Evolutionary conservation across 2,888 invertebrate species (phyloP).

Genomic region (Ganaspis brasiliensis): DNA sequence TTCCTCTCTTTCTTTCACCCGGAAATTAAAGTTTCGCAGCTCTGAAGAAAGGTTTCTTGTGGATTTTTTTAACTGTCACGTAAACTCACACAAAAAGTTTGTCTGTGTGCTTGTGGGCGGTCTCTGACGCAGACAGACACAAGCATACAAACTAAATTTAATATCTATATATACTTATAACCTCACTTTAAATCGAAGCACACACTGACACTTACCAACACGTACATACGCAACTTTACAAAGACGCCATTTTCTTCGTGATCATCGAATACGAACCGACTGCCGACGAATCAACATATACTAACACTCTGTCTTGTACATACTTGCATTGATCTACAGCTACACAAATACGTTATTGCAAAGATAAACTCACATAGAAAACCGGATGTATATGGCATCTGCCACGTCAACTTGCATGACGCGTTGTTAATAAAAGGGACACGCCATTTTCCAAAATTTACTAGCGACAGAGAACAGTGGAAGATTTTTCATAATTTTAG

Average conservation of each 20-base stretch:
- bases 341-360: constrained; percentile 8
- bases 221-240: neutral
- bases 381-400: constrained; percentile 45
- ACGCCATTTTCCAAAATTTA: constrained; percentile 63
- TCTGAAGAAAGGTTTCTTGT: constrained; percentile 23
- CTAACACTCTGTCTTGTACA: constrained; percentile 24
- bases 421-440: constrained; percentile 61
- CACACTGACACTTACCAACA: too few species aligned
- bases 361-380: constrained; percentile 18
- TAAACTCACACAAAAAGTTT: neutral
- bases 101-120: constrained; percentile 6
- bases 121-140: constrained; percentile 34
- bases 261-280: neutral
- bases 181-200: neutral
- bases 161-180: constrained; percentile 37
- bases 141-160: constrained; percentile 24
- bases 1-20: constrained; percentile 62
- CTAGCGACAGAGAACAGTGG: constrained; percentile 55
- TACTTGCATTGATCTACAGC: constrained; percentile 13
- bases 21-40: constrained; percentile 24
- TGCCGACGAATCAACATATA: constrained; percentile 5
- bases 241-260: constrained; percentile 31
- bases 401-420: constrained; percentile 76
- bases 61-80: constrained; percentile 6
- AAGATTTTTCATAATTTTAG: constrained; percentile 37